A percentile compares a stretch with the other conserved stretches of the same genome.
Conservation (phyloP, 2,888 invertebrate species). For the Monochamus alternatus region DNA sequence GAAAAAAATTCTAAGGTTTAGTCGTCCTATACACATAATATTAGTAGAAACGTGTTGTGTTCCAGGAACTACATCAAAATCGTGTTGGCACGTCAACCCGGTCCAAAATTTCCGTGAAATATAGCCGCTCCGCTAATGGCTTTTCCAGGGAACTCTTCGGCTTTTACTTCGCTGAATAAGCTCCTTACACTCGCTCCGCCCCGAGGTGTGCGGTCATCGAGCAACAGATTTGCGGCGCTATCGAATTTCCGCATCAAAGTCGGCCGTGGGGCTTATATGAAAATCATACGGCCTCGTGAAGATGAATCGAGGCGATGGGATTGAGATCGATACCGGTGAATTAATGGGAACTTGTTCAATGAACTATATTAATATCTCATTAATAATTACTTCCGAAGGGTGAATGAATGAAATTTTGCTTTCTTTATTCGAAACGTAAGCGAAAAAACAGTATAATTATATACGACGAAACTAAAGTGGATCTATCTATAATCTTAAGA, state of each 20-base stretch:
- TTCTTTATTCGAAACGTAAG: too few species aligned
- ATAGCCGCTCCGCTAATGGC: conserved; percentile 19
- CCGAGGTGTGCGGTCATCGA: conserved; percentile 29
- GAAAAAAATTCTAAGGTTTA: too few species aligned
- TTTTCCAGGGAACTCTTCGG: conserved; percentile 12
- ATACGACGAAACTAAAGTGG: too few species aligned
- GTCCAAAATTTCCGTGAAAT: conserved; percentile 4
- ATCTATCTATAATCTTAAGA: too few species aligned
- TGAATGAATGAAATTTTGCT: too few species aligned
- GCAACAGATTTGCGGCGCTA: conserved; percentile 37
- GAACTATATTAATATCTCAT: too few species aligned
- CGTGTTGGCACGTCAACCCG: not conserved
- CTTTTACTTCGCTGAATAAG: conserved; percentile 20
- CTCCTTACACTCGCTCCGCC: conserved; percentile 8
- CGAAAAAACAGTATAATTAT: too few species aligned
- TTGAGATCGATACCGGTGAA: not conserved
- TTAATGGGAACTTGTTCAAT: not conserved
- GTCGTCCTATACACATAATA: too few species aligned
- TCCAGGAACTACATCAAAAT: not conserved
- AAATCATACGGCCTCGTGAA: conserved; percentile 16
- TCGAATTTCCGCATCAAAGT: conserved; percentile 34
- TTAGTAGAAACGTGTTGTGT: too few species aligned
- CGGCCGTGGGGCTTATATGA: conserved; percentile 4
- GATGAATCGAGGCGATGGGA: not conserved
- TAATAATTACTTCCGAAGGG: too few species aligned